These are phyloP conservation scores for Laticauda colubrina DNA, from an alignment of 2,113 vertebrate species.

Conservation along the genomic window DNA sequence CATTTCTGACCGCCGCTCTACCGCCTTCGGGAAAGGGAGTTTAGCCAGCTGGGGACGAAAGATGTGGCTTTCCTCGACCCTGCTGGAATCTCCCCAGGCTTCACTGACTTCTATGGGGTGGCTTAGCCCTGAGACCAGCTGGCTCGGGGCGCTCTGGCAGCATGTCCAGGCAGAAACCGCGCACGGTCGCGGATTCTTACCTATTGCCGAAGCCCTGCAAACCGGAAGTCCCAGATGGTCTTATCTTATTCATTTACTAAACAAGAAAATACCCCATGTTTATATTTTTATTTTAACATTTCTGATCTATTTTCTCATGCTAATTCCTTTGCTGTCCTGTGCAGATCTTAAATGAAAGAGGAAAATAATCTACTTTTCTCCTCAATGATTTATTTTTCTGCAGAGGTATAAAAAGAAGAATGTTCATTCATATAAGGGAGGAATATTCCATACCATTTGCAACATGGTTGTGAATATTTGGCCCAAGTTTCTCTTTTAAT, in stretches of 20 bases:
- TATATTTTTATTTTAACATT: not conserved
- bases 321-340: not conserved
- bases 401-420: not conserved
- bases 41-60: too few relatives aligned
- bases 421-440: not conserved
- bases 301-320: not conserved
- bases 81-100: too few relatives aligned
- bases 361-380: not conserved
- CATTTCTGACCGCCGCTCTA: too few relatives aligned
- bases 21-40: too few relatives aligned
- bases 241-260: not conserved
- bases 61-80: too few relatives aligned
- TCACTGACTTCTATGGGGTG: too few relatives aligned
- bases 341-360: not conserved
- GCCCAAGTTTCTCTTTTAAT: not conserved
- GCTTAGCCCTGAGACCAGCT: too few relatives aligned
- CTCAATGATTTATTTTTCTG: not conserved
- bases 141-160: too few relatives aligned
- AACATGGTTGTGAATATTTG: not conserved
- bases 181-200: too few relatives aligned
- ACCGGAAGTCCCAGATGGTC: not conserved
- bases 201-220: too few relatives aligned
- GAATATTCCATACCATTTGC: not conserved
- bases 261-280: not conserved
- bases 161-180: too few relatives aligned